Base-by-base conservation (phyloP, 92 coral and sea anemone genomes). In the Parazoanthus swiftii region DNA sequence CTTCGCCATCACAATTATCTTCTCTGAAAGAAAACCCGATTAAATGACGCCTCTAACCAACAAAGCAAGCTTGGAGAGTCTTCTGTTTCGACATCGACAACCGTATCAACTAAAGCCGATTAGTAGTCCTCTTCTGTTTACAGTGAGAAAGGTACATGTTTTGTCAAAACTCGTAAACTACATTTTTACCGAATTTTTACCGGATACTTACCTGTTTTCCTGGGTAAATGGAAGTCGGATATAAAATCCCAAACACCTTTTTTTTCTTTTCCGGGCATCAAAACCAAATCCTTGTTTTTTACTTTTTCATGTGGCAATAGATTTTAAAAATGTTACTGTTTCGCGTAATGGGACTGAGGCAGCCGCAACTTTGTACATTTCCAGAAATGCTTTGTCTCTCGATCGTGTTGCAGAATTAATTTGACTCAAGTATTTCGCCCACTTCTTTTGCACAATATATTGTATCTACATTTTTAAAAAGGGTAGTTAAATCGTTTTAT, bases 1-100 rank as follows among this genome's bases (percentile, higher is more conserved):
- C 87, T 33, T 37, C 44, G 35, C 58, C 48, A 71, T 72, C 78
- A 38, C 78, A 84, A 84, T 84, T 71, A 84, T 84, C 79, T 70
- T 73, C 78, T 84, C 42, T 84, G 87, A 84, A 84, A 84, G 87
- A 84, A 84, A 76, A 71, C 87, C 79, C 78, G 87, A 84, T 84
- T 84, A 84, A 84, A 54, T 35, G 25, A 51, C 54, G 15, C 67
- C 85, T 81, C 35, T 20, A 63, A 59, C 72, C 72, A 36, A 63
- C 26, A 58, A 81, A 26, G 50, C 16, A 84, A 59, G 23, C 44
- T 80, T 56, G 29, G 74, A 71, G 35, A 73, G 23, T 33, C 66
- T 6, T 20, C 68, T 26, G 6, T 71, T 65, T 82, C 21, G 37
- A 44, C 46, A 68, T 68, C 63, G 44, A 20, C 39, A 81, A 48